phyloP scores from a whole-genome alignment of 2,888 invertebrate genomes.

The Melinaea menophilus region DNA sequence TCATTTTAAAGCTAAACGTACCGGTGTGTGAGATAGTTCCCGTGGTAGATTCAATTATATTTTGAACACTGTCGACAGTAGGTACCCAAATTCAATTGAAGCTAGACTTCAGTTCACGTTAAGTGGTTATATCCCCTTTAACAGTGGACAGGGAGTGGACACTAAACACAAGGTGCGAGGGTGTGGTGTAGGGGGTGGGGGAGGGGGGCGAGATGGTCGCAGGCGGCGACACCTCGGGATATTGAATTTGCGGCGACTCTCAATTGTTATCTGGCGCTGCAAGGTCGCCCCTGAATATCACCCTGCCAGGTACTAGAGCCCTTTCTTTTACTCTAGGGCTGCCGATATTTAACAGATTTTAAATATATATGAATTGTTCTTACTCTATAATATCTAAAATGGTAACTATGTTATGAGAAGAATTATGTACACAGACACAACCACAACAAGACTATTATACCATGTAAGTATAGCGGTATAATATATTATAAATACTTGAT shows the following conservation, averaged over 20 bases:
- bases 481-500: too few species aligned
- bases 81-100: slow-evolving; percentile 66
- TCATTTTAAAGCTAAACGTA: slow-evolving; percentile 2
- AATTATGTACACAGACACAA: too few species aligned
- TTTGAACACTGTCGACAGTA: slow-evolving; percentile 49
- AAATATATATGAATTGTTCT: slow-evolving; percentile 12
- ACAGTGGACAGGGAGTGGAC: slow-evolving; percentile 61
- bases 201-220: slow-evolving; percentile 39
- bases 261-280: slow-evolving; percentile 75
- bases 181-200: slow-evolving; percentile 24
- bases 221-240: slow-evolving; percentile 69
- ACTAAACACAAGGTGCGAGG: slow-evolving; percentile 60
- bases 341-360: slow-evolving; percentile 30
- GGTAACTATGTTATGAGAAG: slow-evolving; percentile 3
- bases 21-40: slow-evolving; percentile 18
- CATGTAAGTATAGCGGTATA: too few species aligned
- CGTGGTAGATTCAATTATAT: slow-evolving; percentile 39
- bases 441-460: too few species aligned
- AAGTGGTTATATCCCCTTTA: slow-evolving; percentile 73
- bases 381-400: slow-evolving; percentile 28
- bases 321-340: slow-evolving; percentile 66
- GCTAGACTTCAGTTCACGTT: slow-evolving; percentile 71
- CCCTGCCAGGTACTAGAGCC: slow-evolving; percentile 63
- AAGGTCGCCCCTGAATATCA: slow-evolving; percentile 63
- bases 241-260: slow-evolving; percentile 73